Evolutionary conservation across 2,797 vertebrate genomes (phyloP).

Genomic region (Furcifer pardalis): DNA sequence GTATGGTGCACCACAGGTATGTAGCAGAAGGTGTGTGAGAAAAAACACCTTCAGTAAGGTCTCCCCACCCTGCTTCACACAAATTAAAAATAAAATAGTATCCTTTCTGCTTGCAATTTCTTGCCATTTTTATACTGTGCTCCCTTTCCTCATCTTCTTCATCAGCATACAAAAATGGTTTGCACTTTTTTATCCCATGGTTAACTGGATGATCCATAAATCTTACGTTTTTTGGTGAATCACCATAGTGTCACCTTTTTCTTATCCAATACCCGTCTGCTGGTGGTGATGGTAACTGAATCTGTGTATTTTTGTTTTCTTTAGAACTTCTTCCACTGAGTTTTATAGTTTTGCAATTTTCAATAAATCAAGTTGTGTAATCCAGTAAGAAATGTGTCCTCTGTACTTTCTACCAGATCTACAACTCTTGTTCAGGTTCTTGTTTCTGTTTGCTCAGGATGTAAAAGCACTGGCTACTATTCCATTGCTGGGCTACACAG

Average conservation of each 20-base stretch:
- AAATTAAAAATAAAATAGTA: not conserved
- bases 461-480: conserved; percentile 95
- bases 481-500: conserved; percentile 91
- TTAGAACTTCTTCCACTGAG: not conserved
- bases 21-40: not conserved
- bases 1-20: conserved; percentile 95
- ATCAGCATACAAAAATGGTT: not conserved
- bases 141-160: not conserved
- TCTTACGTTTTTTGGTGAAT: not conserved
- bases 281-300: not conserved
- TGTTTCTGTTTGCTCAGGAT: conserved; percentile 78
- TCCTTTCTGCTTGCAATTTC: not conserved
- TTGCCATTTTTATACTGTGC: not conserved
- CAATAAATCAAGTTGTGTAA: not conserved
- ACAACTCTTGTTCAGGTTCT: conserved; percentile 12
- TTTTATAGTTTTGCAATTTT: not conserved
- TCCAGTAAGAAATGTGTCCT: not conserved
- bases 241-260: not conserved
- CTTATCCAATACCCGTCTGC: not conserved
- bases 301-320: not conserved
- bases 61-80: not conserved
- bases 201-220: not conserved
- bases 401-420: not conserved
- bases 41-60: not conserved
- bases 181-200: not conserved